These are phyloP conservation scores for Pangasius larnaudii DNA, from an alignment of 2,797 vertebrate genomes.

Conservation along the genomic window DNA sequence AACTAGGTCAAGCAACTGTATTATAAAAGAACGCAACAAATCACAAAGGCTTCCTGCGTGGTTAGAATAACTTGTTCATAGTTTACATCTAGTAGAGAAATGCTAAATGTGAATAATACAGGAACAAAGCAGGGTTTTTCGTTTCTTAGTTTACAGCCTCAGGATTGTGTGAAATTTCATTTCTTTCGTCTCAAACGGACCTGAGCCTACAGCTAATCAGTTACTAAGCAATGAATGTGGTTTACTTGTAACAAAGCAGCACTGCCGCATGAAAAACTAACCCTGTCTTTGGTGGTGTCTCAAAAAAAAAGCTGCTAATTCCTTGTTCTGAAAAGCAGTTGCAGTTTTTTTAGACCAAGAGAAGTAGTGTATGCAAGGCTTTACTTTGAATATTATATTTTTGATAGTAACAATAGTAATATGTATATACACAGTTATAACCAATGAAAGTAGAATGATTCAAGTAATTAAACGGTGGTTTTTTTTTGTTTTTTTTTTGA, in stretches of 20 bases:
- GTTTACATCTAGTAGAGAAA: constrained; percentile 64
- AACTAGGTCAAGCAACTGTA: constrained; percentile 40
- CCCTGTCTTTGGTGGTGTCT: constrained; percentile 24
- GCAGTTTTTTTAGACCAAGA: constrained; percentile 23
- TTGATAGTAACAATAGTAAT: constrained; percentile 47
- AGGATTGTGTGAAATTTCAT: constrained; percentile 54
- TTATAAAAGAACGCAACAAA: constrained; percentile 78
- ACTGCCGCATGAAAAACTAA: constrained; percentile 43
- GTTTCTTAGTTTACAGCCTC: constrained; percentile 65
- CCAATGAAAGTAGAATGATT: constrained; percentile 22
- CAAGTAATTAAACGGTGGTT: background rate
- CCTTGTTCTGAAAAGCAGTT: constrained; percentile 36
- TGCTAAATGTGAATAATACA: constrained; percentile 58
- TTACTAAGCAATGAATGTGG: constrained; percentile 45
- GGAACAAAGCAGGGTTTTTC: constrained; percentile 60
- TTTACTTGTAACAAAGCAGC: constrained; percentile 41
- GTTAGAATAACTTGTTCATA: constrained; percentile 69
- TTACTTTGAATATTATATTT: constrained; percentile 59
- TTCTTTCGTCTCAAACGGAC: constrained; percentile 46
- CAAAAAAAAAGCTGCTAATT: constrained; percentile 40
- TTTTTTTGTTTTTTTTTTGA: background rate
- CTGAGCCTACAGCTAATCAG: constrained; percentile 33
- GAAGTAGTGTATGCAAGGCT: constrained; percentile 49
- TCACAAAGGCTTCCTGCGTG: constrained; percentile 80
- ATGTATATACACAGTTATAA: constrained; percentile 43